Base-by-base conservation (phyloP, 2,113 vertebrate genomes). In the Equus quagga region DNA sequence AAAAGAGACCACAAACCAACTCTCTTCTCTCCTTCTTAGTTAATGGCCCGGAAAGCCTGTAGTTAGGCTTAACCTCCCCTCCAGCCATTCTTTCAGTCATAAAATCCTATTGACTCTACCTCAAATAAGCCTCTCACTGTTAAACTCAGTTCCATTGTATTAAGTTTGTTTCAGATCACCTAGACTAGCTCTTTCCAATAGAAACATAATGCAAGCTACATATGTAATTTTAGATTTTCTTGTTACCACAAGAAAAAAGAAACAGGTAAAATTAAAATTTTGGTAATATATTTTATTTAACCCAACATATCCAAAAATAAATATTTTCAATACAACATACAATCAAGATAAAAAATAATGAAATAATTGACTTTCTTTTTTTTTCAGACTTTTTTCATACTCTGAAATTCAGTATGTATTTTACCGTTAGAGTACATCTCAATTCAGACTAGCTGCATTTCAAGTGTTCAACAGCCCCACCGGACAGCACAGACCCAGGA, bases 241-340 rank as follows among this genome's bases (percentile, higher is more conserved):
- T 64, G 41, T 54, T 90, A 14, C 14, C 8, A 75, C 21, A 81
- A 73, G n/a, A 54, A 82, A 85, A 60, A 49, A 70, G 7, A 41
- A 65, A 92, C 13, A 65, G 51, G 18, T 46, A 80, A 94, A 70
- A 91, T 85, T 46, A 84, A 94, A 86, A 90, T 80, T 12, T 23
- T 95, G 15, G 44, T 76, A 87, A 72, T 11, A 54, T 31, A 88
- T 64, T 96, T 28, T 76, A 70, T 73, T 91, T 72, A 85, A 78
- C 24, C 17, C 54, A 60, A 13, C 56, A 49, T 21, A 78, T 58
- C 3, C 11, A 79, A 79, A 88, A 41, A 41, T 41, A 41, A 41
- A 56, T 85, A 64, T 7, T 83, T 62, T 33, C 76, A 64, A 65
- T 80, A 18, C 51, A 44, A 83, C 79, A 62, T 33, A 60, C 21